Percentiles rank a stretch among this genome's conserved stretches.
Conservation (phyloP, 1,140 invertebrate species). For the Gryllus bimaculatus region DNA sequence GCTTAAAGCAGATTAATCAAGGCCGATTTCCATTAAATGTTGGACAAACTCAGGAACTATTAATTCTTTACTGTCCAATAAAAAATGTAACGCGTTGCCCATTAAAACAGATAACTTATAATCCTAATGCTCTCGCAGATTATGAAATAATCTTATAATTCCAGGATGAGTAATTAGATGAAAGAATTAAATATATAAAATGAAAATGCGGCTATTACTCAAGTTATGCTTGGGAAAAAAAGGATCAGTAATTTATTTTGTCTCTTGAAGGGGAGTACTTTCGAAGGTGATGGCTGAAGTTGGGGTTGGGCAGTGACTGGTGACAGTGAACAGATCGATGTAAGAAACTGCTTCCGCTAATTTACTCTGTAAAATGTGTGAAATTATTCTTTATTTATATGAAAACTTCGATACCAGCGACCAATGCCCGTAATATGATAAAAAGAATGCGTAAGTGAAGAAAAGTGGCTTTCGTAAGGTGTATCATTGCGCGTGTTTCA, state of each 20-base stretch:
- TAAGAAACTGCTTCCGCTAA: background rate
- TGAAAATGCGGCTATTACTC: background rate
- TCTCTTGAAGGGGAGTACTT: background rate
- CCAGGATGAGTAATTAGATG: background rate
- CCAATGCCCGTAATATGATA: too few relatives aligned
- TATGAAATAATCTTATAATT: background rate
- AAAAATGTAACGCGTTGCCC: background rate
- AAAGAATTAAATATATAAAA: background rate
- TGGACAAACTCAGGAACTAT: background rate
- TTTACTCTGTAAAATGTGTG: too few relatives aligned
- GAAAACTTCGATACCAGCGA: too few relatives aligned
- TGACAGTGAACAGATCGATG: background rate
- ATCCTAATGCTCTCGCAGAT: background rate
- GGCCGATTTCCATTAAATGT: background rate
- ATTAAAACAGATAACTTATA: background rate
- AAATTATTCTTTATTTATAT: too few relatives aligned
- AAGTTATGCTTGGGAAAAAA: background rate
- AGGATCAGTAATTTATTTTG: background rate
- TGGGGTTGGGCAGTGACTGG: background rate
- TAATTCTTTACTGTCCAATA: background rate
- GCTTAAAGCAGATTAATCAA: background rate
- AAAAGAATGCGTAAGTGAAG: too few relatives aligned
- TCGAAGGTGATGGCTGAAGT: background rate
- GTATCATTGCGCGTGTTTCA: too few relatives aligned
- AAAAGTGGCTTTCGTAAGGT: too few relatives aligned